Conservation (phyloP, 2,888 invertebrate genomes). For the Schizaphis graminum region DNA sequence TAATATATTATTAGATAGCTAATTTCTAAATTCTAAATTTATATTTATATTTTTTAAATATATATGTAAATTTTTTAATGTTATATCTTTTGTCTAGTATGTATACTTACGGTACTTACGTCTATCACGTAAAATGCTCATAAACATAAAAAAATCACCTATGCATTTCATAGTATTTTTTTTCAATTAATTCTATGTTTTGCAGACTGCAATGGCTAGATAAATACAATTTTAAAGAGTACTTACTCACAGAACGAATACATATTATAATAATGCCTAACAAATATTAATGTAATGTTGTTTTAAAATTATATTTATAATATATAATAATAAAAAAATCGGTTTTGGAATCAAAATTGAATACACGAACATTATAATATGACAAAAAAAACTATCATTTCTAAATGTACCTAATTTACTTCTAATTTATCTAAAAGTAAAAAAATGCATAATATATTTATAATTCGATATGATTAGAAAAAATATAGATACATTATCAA, state of each 20-base stretch:
- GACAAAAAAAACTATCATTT: too few species aligned
- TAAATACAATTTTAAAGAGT: neutral
- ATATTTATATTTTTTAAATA: neutral
- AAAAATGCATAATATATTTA: too few species aligned
- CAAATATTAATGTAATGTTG: neutral
- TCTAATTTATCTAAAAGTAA: too few species aligned
- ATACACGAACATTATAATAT: neutral
- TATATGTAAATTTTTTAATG: neutral
- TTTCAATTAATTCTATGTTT: neutral
- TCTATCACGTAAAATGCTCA: neutral
- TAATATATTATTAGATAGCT: neutral
- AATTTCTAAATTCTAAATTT: neutral
- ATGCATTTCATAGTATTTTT: neutral
- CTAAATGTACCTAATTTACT: too few species aligned
- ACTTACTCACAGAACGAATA: neutral
- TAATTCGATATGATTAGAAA: too few species aligned
- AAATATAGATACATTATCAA: too few species aligned
- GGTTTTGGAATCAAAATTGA: neutral
- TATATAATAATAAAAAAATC: neutral
- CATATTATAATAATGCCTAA: neutral
- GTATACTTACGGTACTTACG: too few species aligned
- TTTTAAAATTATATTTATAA: neutral
- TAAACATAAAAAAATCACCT: neutral
- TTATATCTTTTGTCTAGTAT: neutral
- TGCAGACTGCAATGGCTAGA: too few species aligned